phyloP scores from a whole-genome alignment of 2,113 vertebrate species.

The Hippopotamus amphibius region DNA sequence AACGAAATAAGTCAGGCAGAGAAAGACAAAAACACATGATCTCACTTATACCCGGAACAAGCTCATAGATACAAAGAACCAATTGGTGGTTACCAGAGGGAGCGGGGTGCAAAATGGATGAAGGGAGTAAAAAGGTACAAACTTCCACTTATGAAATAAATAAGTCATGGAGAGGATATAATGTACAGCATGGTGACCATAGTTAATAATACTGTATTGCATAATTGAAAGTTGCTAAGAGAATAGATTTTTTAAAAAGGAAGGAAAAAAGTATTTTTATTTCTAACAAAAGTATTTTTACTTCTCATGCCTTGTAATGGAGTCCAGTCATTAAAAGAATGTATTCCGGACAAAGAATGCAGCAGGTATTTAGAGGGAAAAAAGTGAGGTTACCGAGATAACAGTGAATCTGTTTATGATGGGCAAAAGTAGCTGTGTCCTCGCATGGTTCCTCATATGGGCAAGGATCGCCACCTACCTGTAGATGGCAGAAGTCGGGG shows the following conservation, averaged over 20 bases:
- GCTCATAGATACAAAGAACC: neutral
- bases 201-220: neutral
- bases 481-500: neutral
- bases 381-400: neutral
- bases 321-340: neutral
- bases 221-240: neutral
- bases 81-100: neutral
- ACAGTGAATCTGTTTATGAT: neutral
- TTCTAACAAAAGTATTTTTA: neutral
- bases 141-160: neutral
- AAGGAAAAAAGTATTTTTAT: neutral
- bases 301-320: neutral
- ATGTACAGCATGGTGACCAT: neutral
- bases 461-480: neutral
- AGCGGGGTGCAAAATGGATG: neutral
- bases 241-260: neutral
- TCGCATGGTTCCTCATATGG: neutral
- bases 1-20: neutral
- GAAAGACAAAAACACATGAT: neutral
- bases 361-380: neutral
- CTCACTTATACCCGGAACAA: neutral
- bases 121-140: neutral
- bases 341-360: neutral
- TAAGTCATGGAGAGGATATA: neutral
- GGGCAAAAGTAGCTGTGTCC: neutral